Base-by-base conservation (phyloP, 2,888 invertebrate species). In the Harpalus rubripes region DNA sequence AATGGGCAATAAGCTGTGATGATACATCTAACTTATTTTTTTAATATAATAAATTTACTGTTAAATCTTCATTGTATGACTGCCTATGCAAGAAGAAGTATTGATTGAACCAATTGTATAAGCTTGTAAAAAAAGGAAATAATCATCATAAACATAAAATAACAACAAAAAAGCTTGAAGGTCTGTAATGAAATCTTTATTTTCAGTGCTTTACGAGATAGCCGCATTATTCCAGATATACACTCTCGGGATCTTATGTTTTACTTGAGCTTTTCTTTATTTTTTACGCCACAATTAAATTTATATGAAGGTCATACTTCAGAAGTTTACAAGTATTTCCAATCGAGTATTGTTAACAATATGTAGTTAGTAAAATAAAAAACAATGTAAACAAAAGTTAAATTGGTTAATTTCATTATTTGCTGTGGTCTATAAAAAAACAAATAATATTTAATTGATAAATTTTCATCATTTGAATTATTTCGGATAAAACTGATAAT, bases 91-190 rank as follows among this genome's bases (percentile, higher is more conserved):
- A 32, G 65, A 65, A 32, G 26, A 32, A 26, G n/a, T 65, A 65
- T 65, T 65, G 65, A 65, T 65, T 32, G 32, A 22, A 22, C 22
- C 32, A 65, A 32, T 10, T 32, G 3, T 18, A 22, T 22, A 22
- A 22, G 39, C 12, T 32, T 12, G 22, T 65, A 32, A 26, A 32
- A 32, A 32, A 65, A 65, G 65, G 12, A 65, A 65, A 65, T 65
- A 65, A 65, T 65, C 65, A 65, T 65, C 65, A 65, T 65, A 65
- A 65, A 65, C 32, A 65, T 65, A 65, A 65, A 65, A 65, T 65
- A 65, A 26, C 65, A 22, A 65, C 32, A 65, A 65, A 65, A 32
- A 65, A 32, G 22, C 22, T 65, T 65, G 26, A 65, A 32, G 65
- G 8, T 8, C 12, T 12, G 65, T 12, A 16, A 65, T 65, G 65